Percentiles rank a stretch among this genome's conserved stretches.
These are phyloP conservation scores for Drosophila kanapiae DNA, from an alignment of 1,140 invertebrate species.

Conservation along the genomic window DNA sequence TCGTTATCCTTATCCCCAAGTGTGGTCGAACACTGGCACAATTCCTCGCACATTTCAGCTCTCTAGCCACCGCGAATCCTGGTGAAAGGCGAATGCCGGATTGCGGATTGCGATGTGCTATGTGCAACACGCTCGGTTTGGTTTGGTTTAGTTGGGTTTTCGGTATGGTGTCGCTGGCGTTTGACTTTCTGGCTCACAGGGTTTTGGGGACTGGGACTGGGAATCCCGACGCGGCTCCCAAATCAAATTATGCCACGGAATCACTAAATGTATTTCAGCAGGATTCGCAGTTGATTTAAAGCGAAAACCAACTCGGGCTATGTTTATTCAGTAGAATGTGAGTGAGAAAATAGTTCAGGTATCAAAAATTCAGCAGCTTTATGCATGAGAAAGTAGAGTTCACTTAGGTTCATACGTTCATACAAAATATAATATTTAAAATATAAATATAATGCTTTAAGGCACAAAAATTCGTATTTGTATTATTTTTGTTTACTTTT, in stretches of 20 bases:
- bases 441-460: too few relatives aligned
- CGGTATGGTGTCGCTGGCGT: conserved; percentile 26
- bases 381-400: neutral
- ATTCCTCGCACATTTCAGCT: conserved; percentile 37
- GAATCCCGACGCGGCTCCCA: conserved; percentile 13
- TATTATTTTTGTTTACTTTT: too few relatives aligned
- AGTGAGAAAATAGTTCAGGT: neutral
- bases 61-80: conserved; percentile 58
- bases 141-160: conserved; percentile 41
- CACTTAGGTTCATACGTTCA: neutral
- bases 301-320: neutral
- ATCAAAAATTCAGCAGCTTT: neutral
- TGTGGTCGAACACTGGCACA: conserved; percentile 29
- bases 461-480: too few relatives aligned
- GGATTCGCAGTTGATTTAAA: conserved; percentile 26
- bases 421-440: too few relatives aligned
- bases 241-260: conserved; percentile 36
- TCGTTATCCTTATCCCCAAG: conserved; percentile 33
- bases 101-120: conserved; percentile 55
- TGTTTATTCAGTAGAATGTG: neutral
- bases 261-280: conserved; percentile 24
- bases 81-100: conserved; percentile 28
- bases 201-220: neutral
- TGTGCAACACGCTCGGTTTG: conserved; percentile 60
- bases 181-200: conserved; percentile 1